Conservation (phyloP, 2,797 vertebrate genomes). For the Schizothorax lantsangensis region DNA sequence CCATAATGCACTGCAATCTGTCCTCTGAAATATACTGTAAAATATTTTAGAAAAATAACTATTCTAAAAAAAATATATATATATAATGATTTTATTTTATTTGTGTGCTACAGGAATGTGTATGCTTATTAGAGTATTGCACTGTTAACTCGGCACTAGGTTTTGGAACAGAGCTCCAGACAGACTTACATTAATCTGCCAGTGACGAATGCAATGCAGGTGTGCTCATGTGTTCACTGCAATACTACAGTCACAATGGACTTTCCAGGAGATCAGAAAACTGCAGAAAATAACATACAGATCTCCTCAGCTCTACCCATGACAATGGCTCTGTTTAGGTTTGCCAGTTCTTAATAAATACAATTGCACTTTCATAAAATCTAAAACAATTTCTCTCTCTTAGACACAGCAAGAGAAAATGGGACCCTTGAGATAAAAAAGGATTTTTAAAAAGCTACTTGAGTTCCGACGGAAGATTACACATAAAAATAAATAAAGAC, state of each 20-base stretch:
- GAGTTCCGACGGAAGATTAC: background rate
- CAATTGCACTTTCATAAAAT: background rate
- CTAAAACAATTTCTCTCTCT: background rate
- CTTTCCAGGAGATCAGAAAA: background rate
- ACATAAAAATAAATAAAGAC: background rate
- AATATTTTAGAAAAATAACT: background rate
- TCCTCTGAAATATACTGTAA: background rate
- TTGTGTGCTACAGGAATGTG: background rate
- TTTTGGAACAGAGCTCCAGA: background rate
- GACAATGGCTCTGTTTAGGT: background rate
- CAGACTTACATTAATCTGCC: background rate
- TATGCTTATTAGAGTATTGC: background rate
- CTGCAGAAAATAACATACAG: background rate
- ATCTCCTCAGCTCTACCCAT: background rate
- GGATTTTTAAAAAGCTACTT: conserved; percentile 14
- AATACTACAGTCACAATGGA: background rate
- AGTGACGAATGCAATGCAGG: background rate
- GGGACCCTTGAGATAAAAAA: conserved; percentile 8
- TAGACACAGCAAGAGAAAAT: conserved; percentile 5
- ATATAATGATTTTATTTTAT: background rate
- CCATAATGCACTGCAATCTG: background rate
- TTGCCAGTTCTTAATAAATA: background rate
- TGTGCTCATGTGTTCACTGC: background rate
- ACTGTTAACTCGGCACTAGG: background rate
- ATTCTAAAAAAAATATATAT: background rate